A percentile compares a stretch with the other conserved stretches of the same genome.
These are phyloP conservation scores for Leiothrix lutea DNA, from an alignment of 2,113 vertebrate species.

Conservation along the genomic window DNA sequence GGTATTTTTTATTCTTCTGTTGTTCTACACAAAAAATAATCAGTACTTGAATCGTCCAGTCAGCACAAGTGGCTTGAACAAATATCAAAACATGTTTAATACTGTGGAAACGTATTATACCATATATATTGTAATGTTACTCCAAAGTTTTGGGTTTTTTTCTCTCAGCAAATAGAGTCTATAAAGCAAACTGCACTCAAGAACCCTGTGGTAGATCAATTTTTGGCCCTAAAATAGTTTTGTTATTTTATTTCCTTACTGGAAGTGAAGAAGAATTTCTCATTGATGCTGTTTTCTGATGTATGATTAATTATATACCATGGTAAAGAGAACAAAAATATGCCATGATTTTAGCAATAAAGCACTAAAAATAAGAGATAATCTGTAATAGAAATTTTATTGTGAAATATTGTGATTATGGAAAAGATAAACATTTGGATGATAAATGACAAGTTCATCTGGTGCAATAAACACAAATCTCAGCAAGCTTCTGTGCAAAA, in stretches of 20 bases:
- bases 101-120: neutral
- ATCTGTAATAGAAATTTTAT: neutral
- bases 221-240: constrained; percentile 29
- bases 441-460: neutral
- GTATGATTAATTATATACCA: constrained; percentile 41
- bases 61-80: neutral
- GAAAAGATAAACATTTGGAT: neutral
- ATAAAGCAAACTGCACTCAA: neutral
- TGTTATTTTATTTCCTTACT: constrained; percentile 13
- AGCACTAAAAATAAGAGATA: constrained; percentile 19
- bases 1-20: neutral
- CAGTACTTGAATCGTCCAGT: neutral
- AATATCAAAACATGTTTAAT: neutral
- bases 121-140: neutral
- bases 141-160: neutral
- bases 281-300: constrained; percentile 26
- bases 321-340: constrained; percentile 7
- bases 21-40: neutral
- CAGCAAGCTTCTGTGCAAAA: neutral
- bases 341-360: neutral
- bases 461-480: neutral
- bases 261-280: neutral
- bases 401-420: neutral
- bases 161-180: neutral
- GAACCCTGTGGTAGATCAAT: constrained; percentile 22